Evolutionary conservation across 92 coral and sea anemone species (phyloP).

Genomic region (Phenganax stokvisi): DNA sequence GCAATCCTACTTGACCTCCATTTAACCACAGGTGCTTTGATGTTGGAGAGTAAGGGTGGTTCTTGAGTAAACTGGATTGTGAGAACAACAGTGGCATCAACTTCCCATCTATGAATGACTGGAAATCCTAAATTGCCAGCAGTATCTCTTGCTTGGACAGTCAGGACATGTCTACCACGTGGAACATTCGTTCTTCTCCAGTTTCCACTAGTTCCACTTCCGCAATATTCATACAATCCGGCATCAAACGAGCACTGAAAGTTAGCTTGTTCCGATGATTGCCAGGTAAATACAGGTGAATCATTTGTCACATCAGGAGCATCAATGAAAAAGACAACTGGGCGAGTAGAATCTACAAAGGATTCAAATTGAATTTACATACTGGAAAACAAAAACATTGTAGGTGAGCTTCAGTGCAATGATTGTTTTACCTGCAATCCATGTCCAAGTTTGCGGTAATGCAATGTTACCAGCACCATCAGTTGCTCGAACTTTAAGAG

Average conservation of each 20-base stretch:
- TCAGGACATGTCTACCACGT: constrained; percentile 9
- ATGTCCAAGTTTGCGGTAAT: neutral
- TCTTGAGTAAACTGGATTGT: neutral
- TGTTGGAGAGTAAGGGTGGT: neutral
- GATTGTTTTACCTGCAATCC: constrained; percentile 10
- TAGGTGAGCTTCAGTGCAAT: too few relatives aligned
- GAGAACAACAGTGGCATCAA: neutral
- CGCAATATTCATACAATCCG: constrained; percentile 1
- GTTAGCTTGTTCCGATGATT: constrained; percentile 4
- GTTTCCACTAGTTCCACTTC: neutral
- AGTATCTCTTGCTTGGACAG: constrained; percentile 6
- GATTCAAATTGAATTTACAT: neutral
- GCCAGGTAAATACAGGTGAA: neutral
- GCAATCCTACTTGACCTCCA: neutral
- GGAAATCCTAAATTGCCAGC: constrained; percentile 18
- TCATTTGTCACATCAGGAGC: neutral
- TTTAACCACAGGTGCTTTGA: neutral
- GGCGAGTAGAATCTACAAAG: neutral
- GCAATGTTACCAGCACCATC: constrained; percentile 22
- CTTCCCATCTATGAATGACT: neutral
- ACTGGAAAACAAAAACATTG: neutral
- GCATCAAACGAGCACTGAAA: constrained; percentile 15
- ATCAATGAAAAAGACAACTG: neutral
- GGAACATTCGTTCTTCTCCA: constrained; percentile 1
- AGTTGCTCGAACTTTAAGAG: neutral